phyloP scores from a whole-genome alignment of 1,140 invertebrate species.

The Cepaea nemoralis region DNA sequence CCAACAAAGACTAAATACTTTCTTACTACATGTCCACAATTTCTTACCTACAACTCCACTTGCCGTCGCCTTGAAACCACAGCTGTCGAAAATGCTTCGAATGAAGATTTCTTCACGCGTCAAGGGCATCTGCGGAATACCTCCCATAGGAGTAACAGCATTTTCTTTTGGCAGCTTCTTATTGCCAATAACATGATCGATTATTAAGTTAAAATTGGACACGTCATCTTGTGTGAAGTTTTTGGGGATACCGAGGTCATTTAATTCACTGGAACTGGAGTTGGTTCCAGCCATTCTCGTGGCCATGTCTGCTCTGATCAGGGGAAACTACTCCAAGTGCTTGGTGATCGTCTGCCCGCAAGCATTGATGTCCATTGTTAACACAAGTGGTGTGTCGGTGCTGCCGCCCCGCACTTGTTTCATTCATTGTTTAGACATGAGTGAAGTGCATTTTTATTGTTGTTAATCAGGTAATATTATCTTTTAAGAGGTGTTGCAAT shows the following conservation, averaged over 20 bases:
- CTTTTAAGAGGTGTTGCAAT: too few relatives aligned
- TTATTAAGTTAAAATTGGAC: slow-evolving; percentile 53
- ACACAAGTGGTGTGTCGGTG: too few relatives aligned
- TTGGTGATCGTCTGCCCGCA: too few relatives aligned
- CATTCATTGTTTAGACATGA: too few relatives aligned
- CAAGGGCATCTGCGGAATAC: slow-evolving; percentile 52
- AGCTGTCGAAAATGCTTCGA: slow-evolving; percentile 90
- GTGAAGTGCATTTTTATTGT: too few relatives aligned
- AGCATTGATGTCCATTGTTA: too few relatives aligned
- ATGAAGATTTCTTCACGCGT: slow-evolving; percentile 72
- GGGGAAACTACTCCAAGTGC: background rate
- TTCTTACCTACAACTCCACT: slow-evolving; percentile 88
- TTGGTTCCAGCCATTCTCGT: background rate
- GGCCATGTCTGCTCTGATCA: background rate
- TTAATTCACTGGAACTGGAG: background rate
- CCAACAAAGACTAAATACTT: too few relatives aligned
- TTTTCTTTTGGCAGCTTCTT: slow-evolving; percentile 40
- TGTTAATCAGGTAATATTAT: too few relatives aligned
- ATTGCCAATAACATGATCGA: slow-evolving; percentile 55
- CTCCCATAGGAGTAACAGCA: slow-evolving; percentile 46
- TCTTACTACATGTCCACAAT: too few relatives aligned
- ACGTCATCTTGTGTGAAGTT: slow-evolving; percentile 47
- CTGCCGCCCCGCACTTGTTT: too few relatives aligned
- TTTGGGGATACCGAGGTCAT: slow-evolving; percentile 27
- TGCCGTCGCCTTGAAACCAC: slow-evolving; percentile 88